Percentiles rank a stretch among this genome's conserved stretches.
phyloP scores from a whole-genome alignment of 92 coral and sea anemone species.

The Porites rus region DNA sequence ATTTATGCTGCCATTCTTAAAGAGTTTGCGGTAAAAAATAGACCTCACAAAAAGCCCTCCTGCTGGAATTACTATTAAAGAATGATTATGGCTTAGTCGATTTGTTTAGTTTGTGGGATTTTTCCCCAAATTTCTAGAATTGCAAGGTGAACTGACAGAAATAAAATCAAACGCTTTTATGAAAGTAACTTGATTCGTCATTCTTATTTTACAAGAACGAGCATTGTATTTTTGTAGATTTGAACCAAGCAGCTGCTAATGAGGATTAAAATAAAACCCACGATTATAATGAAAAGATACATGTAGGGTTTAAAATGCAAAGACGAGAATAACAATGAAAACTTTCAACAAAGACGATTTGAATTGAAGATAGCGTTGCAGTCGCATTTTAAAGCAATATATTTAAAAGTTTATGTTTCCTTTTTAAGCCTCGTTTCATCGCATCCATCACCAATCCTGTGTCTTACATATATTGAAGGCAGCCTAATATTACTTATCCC shows the following conservation, averaged over 20 bases:
- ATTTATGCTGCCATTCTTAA: background rate
- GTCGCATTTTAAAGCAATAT: background rate
- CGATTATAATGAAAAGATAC: conserved; percentile 18
- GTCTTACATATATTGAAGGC: background rate
- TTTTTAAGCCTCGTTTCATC: background rate
- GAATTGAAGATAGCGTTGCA: background rate
- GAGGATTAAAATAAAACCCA: background rate
- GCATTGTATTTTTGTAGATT: background rate
- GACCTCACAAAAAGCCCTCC: background rate
- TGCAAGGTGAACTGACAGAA: background rate
- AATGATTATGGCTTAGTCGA: background rate
- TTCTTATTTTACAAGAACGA: background rate
- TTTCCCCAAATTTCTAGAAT: background rate
- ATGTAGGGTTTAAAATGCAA: background rate
- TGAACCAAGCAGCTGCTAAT: background rate
- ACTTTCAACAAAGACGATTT: conserved; percentile 5
- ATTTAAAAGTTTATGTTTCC: background rate
- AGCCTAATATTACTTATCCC: too few relatives aligned
- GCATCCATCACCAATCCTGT: background rate
- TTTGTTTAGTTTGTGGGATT: background rate
- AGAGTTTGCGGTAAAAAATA: background rate
- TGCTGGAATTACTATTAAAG: background rate
- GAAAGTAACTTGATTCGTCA: too few relatives aligned
- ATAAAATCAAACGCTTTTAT: background rate
- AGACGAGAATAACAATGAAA: background rate